Conservation (phyloP, 2,888 invertebrate genomes). For the Nomada hirtipes region DNA sequence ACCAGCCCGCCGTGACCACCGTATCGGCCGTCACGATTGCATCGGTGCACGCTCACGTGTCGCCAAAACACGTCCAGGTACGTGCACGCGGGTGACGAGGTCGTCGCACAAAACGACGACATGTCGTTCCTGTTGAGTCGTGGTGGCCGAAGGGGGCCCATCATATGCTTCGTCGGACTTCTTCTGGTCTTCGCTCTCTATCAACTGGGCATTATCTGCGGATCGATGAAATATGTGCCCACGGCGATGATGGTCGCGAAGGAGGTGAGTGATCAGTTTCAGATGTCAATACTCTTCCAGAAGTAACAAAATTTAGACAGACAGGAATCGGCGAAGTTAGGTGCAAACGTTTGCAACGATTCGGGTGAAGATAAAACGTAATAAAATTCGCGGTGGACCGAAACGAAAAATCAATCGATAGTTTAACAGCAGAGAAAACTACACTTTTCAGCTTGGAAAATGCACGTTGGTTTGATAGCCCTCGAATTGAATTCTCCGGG, state of each 20-base stretch:
- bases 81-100: slow-evolving; percentile 30
- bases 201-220: slow-evolving; percentile 84
- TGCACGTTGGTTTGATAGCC: too few relatives aligned
- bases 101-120: slow-evolving; percentile 32
- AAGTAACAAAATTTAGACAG: too few relatives aligned
- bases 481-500: neutral
- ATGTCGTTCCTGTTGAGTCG: slow-evolving; percentile 84
- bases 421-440: too few relatives aligned
- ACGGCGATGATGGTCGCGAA: slow-evolving; percentile 83
- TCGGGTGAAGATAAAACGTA: too few relatives aligned
- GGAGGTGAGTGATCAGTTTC: slow-evolving; percentile 78
- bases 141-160: slow-evolving; percentile 82
- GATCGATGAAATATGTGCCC: slow-evolving; percentile 76
- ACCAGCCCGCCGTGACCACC: slow-evolving; percentile 29
- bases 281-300: neutral
- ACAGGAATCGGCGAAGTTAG: too few relatives aligned
- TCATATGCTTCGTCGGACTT: slow-evolving; percentile 83
- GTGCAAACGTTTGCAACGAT: too few relatives aligned
- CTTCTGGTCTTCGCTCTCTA: slow-evolving; percentile 82
- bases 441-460: too few relatives aligned
- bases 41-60: slow-evolving; percentile 18
- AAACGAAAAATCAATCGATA: too few relatives aligned
- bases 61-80: slow-evolving; percentile 38
- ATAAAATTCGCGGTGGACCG: too few relatives aligned
- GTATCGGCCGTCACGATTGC: slow-evolving; percentile 11